Evolutionary conservation across 2,888 invertebrate genomes (phyloP), one percentile per base, ranked within the genome.

Genomic region (Rhabditoides inermis): DNA sequence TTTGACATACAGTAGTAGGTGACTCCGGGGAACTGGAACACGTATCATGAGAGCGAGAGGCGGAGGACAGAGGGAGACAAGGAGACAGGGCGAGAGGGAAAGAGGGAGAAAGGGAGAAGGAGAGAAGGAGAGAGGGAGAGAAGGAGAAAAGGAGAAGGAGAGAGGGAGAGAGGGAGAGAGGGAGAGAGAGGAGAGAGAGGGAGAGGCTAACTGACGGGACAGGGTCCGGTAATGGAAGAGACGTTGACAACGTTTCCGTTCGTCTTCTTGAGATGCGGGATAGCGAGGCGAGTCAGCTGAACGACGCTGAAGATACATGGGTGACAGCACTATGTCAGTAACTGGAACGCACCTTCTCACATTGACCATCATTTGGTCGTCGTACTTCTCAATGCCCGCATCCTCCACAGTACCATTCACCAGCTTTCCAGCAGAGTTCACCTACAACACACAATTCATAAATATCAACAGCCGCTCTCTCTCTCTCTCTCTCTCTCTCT

Each of bases 231-330:
- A 0, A 94, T 89, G 77, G 91, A 91, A 1, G 92, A 94, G 0
- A 95, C 87, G 77, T 94, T 95, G 0, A 95, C 90, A 67, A 92
- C 86, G 64, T 85, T 88, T n/a, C 90, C 90, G 78, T 70, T 71
- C 3, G 61, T 52, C 6, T 58, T 53, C 40, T 68, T 65, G 25
- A 75, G 55, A 44, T 72, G 61, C 2, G 75, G 75, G 20, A 75
- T 60, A 23, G 67, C 70, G 4, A 60, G 54, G 30, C 68, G 65
- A 10, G 72, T 74, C 42, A 75, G 49, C 22, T 60, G 60, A 27
- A 75, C 58, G 22, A 75, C 52, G 55, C 74, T 73, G 48, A 47
- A 68, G 65, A 5, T 6, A 26, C 25, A 54, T 56, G 20, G n/a
- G n/a, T n/a, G n/a, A n/a, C 2, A 10, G 22, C n/a, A 53, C 2